Evolutionary conservation across 2,113 vertebrate genomes (phyloP).

Genomic region (Alectura lathami): DNA sequence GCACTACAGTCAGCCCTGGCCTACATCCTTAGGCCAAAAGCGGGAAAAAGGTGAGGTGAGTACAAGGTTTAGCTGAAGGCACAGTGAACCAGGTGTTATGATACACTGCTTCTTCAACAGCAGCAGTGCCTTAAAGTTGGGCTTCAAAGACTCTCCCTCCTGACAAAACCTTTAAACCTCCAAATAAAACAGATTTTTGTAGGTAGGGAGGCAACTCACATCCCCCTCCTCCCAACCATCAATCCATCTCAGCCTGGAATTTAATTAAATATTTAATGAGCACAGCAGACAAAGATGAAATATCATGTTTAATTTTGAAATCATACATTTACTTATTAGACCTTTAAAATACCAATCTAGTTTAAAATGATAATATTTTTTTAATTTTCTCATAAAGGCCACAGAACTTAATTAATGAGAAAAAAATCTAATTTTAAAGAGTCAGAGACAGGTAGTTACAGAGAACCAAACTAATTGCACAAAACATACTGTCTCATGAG

Average conservation of each 20-base stretch:
- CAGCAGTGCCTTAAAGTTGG: neutral
- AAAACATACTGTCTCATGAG: neutral
- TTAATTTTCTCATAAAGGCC: slow-evolving; percentile 69
- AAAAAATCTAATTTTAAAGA: slow-evolving; percentile 53
- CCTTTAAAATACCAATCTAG: slow-evolving; percentile 59
- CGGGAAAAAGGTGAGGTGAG: neutral
- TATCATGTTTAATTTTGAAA: slow-evolving; percentile 68
- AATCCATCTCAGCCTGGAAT: slow-evolving; percentile 5
- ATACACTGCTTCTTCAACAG: neutral
- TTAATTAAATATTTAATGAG: slow-evolving; percentile 71
- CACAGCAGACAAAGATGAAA: slow-evolving; percentile 60
- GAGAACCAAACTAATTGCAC: neutral
- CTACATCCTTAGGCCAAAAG: neutral
- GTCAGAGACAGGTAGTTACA: slow-evolving; percentile 19
- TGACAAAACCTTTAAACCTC: neutral
- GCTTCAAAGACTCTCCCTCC: neutral
- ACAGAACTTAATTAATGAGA: slow-evolving; percentile 58
- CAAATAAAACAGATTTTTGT: neutral
- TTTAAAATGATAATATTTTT: slow-evolving; percentile 60
- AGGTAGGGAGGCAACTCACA: neutral
- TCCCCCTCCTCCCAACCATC: neutral
- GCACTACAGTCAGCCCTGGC: neutral
- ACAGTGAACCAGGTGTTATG: neutral
- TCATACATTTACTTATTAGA: slow-evolving; percentile 56
- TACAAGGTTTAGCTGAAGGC: neutral